Base-by-base conservation (phyloP, 2,113 vertebrate species). In the Parotia lawesii region DNA sequence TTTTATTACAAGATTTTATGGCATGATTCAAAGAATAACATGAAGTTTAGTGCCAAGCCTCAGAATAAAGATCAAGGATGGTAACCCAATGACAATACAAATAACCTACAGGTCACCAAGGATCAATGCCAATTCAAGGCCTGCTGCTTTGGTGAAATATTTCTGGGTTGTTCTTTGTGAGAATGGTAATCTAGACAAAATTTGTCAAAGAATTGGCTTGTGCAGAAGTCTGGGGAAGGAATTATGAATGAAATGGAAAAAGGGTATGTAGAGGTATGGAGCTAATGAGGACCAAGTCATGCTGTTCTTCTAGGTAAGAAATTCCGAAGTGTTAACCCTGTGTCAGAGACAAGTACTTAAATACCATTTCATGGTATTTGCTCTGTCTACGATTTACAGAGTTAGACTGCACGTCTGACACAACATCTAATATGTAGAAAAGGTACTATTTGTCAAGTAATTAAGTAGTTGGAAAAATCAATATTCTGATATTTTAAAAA, bases 201-300 rank as follows among this genome's bases (percentile, higher is more conserved):
- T 42, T 50, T 62, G 2, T 28, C 21, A 40, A 29, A 51, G 14
- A 67, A 29, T 2, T 31, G 6, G 2, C 1, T 64, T 69, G 11
- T 77, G 40, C 27, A 87, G 65, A 77, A 61, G 53, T 24, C 10
- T 77, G 21, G 11, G 35, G 9, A 7, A 71, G 8, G 3, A 67
- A 51, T 27, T 77, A 11, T 27, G 70, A 66, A 47, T 27, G 3
- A 65, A 70, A 53, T 11, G 1, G 9, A 7, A 37, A 67, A 64
- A 37, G 3, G 13, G 48, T 25, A 25, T 2, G 13, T 1, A 18
- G 5, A 64, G 13, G 0, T 18, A 18, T 5, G 5, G 12, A 44
- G 9, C 3, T 58, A 13, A 37, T 66, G 11, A 5, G 47, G 27
- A 20, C 5, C 29, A 57, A 47, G 18, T 54, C 7, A 33, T 18